Evolutionary conservation across 2,113 vertebrate species (phyloP).

Genomic region (Oceanodroma tethys): DNA sequence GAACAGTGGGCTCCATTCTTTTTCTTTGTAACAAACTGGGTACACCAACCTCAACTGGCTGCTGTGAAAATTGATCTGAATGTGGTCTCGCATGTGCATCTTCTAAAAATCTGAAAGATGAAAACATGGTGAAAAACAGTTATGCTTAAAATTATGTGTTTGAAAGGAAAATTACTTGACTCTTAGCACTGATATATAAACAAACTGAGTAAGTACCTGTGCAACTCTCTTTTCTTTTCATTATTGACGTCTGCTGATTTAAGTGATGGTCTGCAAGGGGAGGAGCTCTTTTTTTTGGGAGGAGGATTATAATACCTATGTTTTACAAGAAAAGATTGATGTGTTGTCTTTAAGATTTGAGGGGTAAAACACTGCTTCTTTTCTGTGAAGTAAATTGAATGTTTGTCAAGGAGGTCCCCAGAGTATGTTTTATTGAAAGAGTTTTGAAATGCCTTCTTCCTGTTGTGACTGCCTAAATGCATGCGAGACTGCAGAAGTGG

Average conservation of each 20-base stretch:
- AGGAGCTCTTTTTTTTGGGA: not conserved
- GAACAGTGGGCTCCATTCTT: not conserved
- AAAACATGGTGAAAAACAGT: not conserved
- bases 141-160: not conserved
- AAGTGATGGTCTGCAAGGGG: not conserved
- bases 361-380: not conserved
- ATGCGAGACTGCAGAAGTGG: not conserved
- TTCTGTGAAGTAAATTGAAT: constrained; percentile 33
- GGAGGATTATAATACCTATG: constrained; percentile 39
- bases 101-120: constrained; percentile 30
- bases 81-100: not conserved
- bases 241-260: not conserved
- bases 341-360: constrained; percentile 29
- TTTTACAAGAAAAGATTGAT: constrained; percentile 44
- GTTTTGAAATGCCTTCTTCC: not conserved
- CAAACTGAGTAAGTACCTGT: not conserved
- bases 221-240: not conserved
- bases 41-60: constrained; percentile 26
- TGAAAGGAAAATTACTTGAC: not conserved
- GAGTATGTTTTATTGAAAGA: not conserved
- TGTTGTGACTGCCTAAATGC: not conserved
- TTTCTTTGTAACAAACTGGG: not conserved
- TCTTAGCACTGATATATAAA: not conserved
- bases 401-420: constrained; percentile 51
- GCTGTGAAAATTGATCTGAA: not conserved